Evolutionary conservation across 2,797 vertebrate species (phyloP).

Genomic region (Podarcis lilfordi): DNA sequence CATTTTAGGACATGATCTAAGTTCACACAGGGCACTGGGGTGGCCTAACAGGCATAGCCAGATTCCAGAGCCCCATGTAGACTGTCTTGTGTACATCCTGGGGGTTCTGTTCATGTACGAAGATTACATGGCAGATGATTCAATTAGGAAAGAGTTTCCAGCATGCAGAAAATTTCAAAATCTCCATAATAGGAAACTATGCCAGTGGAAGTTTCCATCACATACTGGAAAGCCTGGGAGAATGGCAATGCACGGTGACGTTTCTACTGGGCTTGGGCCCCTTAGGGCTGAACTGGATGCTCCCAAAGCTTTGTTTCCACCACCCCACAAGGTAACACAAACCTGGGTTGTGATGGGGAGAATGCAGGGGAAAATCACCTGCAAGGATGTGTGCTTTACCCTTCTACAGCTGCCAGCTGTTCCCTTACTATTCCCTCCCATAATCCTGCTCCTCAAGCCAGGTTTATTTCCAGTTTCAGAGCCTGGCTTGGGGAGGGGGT

Average conservation of each 20-base stretch:
- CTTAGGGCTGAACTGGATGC: not conserved
- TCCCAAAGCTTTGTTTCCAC: not conserved
- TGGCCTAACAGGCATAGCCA: not conserved
- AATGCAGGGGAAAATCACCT: not conserved
- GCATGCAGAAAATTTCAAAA: not conserved
- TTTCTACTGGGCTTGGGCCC: not conserved
- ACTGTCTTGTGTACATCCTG: not conserved
- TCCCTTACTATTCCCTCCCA: not conserved
- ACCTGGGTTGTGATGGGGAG: not conserved
- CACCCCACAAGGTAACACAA: not conserved
- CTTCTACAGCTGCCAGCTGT: not conserved
- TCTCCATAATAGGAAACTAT: not conserved
- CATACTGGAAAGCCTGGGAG: not conserved
- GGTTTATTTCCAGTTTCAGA: not conserved
- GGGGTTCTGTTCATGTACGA: not conserved
- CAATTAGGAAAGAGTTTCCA: not conserved
- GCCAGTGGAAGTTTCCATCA: conserved; percentile 9
- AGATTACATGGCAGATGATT: not conserved
- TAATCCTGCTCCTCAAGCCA: too few species aligned
- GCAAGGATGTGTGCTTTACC: not conserved
- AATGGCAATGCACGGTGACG: not conserved
- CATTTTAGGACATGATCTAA: not conserved
- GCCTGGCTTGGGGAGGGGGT: not conserved
- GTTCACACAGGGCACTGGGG: not conserved
- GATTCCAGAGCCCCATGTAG: not conserved